These are phyloP conservation scores for Iselma pallidipennis DNA, from an alignment of 2,888 invertebrate genomes.

Conservation along the genomic window DNA sequence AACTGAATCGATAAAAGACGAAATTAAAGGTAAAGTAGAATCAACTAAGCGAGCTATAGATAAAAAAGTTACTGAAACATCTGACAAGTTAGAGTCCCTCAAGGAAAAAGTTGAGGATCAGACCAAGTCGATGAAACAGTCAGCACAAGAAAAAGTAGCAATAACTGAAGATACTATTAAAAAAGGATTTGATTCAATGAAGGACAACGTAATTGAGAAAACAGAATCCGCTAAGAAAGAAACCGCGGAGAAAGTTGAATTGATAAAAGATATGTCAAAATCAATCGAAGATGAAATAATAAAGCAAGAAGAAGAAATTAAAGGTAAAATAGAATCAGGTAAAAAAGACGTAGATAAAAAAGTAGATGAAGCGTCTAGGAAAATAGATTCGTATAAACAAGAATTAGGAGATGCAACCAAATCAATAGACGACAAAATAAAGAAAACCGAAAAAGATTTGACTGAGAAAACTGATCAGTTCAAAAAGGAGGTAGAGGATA, in stretches of 20 bases:
- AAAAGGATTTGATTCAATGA: not conserved
- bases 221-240: not conserved
- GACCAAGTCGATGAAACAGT: not conserved
- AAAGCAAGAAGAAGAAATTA: not conserved
- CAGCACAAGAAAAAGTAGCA: not conserved
- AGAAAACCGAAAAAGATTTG: no score
- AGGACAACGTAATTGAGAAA: not conserved
- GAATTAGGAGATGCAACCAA: not conserved
- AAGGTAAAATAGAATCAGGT: not conserved
- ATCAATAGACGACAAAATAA: not conserved
- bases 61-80: no score
- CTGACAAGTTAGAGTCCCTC: not conserved
- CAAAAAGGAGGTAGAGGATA: not conserved
- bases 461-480: no score
- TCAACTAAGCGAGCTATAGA: no score
- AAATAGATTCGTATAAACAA: not conserved
- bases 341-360: not conserved
- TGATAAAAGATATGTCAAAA: not conserved
- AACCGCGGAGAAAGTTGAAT: not conserved
- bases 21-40: not conserved
- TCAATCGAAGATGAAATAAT: no score
- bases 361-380: not conserved
- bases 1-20: conserved; percentile 7
- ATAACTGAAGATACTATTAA: not conserved
- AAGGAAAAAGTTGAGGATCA: not conserved